Base-by-base conservation (phyloP, 2,888 invertebrate genomes). In the Lottia gigantea region DNA sequence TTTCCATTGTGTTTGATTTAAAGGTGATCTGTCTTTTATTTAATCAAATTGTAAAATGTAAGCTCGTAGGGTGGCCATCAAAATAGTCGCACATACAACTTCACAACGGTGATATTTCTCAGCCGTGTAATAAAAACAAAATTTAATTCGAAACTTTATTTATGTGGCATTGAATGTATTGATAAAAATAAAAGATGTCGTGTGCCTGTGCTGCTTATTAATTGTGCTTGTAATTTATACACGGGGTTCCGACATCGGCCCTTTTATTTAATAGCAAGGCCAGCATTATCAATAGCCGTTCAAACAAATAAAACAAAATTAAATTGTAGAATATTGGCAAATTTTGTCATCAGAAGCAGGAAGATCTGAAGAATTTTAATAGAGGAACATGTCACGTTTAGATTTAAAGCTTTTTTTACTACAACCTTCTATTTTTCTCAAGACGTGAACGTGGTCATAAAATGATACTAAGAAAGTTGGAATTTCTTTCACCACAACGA, bases 321-420 rank as follows among this genome's bases (percentile, higher is more conserved):
- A 55, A 55, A 55, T 23, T 55, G 55, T 23, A 23, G 55, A 55
- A 55, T 55, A 55, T 55, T 55, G 55, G 55, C 55, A 23, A 55
- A 23, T 55, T 55, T 55, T 55, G 55, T 55, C 55, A 55, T 55
- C 55, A 55, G 55, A 23, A 23, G 19, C 19, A 23, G 55, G 55
- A 55, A 55, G 55, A 55, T 55, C 55, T 23, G 55, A 55, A 55
- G 55, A 55, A 55, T 55, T 55, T 55, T 55, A 55, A 55, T 55
- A 19, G 55, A 19, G 55, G 19, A 23, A 55, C 55, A 55, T 23
- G 55, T 55, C 55, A 55, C 55, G 55, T 23, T 19, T 23, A 55
- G 55, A 55, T 55, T 55, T 55, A 55, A 23, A 55, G 55, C 55
- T 55, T 55, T 55, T 55, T 55, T 40, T 40, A 40, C 40, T 40